Percentiles rank a stretch among this genome's conserved stretches.
These are phyloP conservation scores for Lasioglossum zephyrum DNA, from an alignment of 2,888 invertebrate genomes.

Conservation along the genomic window DNA sequence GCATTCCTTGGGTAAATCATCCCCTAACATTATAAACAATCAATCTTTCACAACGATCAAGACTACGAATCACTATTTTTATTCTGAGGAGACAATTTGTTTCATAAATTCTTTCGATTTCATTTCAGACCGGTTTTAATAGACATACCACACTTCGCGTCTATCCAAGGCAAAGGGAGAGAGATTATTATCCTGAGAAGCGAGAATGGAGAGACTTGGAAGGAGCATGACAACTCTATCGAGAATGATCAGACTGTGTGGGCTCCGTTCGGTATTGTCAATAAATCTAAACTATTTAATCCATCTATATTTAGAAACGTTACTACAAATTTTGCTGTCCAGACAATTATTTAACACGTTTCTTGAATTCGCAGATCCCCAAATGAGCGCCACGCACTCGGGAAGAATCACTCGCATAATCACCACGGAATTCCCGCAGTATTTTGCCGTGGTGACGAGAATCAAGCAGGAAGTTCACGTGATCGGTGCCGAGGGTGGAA, in stretches of 20 bases:
- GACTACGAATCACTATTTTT: not conserved
- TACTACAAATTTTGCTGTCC: no score
- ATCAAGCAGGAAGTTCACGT: constrained; percentile 98
- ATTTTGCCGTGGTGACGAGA: constrained; percentile 97
- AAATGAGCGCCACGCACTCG: constrained; percentile 81
- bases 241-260: constrained; percentile 86
- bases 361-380: constrained; percentile 72
- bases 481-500: constrained; percentile 98
- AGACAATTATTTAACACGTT: no score
- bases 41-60: not conserved
- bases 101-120: not conserved
- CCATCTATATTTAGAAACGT: not conserved
- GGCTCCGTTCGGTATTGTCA: constrained; percentile 89
- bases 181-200: constrained; percentile 98
- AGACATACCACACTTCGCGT: constrained; percentile 99
- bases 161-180: constrained; percentile 95
- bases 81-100: not conserved
- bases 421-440: constrained; percentile 99
- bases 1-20: constrained; percentile 95
- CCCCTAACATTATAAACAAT: not conserved
- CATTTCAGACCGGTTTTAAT: constrained; percentile 93
- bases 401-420: constrained; percentile 96
- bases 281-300: not conserved
- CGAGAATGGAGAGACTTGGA: constrained; percentile 99
- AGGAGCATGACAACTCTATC: constrained; percentile 92